Evolutionary conservation across 2,113 vertebrate genomes (phyloP).

Genomic region (Nibea albiflora): DNA sequence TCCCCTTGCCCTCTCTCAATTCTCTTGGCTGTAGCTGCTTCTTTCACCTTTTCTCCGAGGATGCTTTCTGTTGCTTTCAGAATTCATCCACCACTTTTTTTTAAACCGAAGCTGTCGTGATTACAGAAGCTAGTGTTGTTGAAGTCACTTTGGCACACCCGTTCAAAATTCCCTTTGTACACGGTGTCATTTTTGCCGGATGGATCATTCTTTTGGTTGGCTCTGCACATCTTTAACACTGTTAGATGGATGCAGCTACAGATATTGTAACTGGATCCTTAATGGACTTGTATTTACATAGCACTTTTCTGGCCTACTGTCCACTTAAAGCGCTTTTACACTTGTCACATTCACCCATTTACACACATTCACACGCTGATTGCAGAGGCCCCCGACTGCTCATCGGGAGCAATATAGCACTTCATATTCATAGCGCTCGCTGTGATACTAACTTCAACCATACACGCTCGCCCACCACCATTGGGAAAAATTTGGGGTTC

Average conservation of each 20-base stretch:
- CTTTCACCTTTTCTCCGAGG: neutral
- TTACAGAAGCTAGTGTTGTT: neutral
- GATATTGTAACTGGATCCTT: neutral
- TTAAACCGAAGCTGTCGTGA: neutral
- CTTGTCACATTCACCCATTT: too few species aligned
- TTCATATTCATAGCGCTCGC: too few species aligned
- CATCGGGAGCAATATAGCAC: too few species aligned
- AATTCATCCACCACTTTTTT: neutral
- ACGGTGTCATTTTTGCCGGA: neutral
- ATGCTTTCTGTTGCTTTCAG: neutral
- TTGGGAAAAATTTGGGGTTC: too few species aligned
- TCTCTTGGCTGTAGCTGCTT: neutral
- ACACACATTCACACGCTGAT: too few species aligned
- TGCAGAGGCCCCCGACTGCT: too few species aligned
- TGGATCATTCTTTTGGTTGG: neutral
- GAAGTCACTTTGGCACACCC: neutral
- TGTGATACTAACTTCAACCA: too few species aligned
- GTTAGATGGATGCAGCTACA: neutral
- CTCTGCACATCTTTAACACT: neutral
- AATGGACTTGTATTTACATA: too few species aligned
- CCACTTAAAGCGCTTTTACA: too few species aligned
- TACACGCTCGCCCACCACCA: too few species aligned
- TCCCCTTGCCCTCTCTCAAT: neutral
- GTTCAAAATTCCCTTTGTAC: neutral
- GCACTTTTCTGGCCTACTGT: too few species aligned